Evolutionary conservation across 2,888 invertebrate species (phyloP), one percentile per base, ranked within the genome.

Genomic region (Trichopria drosophilae): DNA sequence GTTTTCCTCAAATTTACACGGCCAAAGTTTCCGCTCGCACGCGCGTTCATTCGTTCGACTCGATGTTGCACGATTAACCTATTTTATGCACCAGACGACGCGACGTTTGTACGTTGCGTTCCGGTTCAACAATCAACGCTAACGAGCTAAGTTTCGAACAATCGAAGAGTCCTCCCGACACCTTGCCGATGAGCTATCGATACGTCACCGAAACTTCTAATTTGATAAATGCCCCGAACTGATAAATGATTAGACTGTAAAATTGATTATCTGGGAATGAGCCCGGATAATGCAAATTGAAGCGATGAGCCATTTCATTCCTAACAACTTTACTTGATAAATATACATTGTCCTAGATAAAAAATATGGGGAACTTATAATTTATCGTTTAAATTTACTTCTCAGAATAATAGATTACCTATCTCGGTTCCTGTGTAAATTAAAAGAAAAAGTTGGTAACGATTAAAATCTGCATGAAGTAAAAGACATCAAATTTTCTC

Each of bases 101-200:
- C 20, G 40, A 35, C 18, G 31, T 41, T 24, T 35, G 16, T 39
- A 40, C 41, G 39, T 50, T 52, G n/a, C n/a, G n/a, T 39, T 36
- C 40, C 24, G 37, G 37, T 36, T 43, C 31, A 39, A 26, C 53
- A 46, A 52, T 58, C 52, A 47, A 52, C 57, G 51, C 45, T 62
- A 62, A 62, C 57, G 60, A 62, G 59, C 51, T 51, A 58, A 62
- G 55, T 58, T 60, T 54, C 49, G 45, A 57, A 48, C 51, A 57
- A 48, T 53, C 41, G 39, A 13, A 20, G 34, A 15, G 18, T 28
- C 45, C 22, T 40, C 23, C 16, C 39, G 35, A 44, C 44, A n/a
- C n/a, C n/a, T n/a, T 44, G 40, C 29, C 53, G 39, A 53, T 53
- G 48, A 48, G 35, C 48, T 44, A 47, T 47, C 47, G 52, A 28